Percentiles rank a stretch among this genome's conserved stretches.
Conservation (phyloP, 2,888 invertebrate genomes). For the Blastobasis lacticolella region DNA sequence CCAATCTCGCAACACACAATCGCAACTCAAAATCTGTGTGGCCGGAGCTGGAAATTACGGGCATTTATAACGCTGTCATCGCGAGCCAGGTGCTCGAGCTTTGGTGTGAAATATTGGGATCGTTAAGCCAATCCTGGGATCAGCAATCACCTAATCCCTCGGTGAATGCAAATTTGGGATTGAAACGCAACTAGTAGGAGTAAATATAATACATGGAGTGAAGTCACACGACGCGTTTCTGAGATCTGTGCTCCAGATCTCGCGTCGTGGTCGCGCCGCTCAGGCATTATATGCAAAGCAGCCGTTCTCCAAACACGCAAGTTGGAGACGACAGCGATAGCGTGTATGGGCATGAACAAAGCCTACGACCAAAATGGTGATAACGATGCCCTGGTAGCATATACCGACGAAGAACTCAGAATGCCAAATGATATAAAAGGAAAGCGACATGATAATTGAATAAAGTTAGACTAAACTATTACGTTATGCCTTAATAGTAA, state of each 20-base stretch:
- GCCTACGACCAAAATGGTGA: slow-evolving; percentile 7
- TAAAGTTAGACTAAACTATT: no score
- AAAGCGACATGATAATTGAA: no score
- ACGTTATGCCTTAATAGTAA: no score
- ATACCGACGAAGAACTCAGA: slow-evolving; percentile 1
- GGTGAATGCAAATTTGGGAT: slow-evolving; percentile 23
- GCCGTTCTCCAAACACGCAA: slow-evolving; percentile 38
- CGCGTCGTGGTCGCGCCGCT: slow-evolving; percentile 50
- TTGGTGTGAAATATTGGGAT: no score
- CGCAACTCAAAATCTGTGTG: no score
- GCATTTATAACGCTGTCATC: no score
- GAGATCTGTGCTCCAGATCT: slow-evolving; percentile 61
- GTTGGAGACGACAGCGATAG: slow-evolving; percentile 42
- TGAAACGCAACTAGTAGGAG: slow-evolving; percentile 33
- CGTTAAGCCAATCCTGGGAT: no score
- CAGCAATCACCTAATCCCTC: background rate
- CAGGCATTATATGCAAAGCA: slow-evolving; percentile 63
- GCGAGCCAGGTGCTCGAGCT: no score
- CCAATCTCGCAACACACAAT: no score
- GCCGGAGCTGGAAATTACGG: no score
- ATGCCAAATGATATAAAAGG: no score
- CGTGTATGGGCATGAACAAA: slow-evolving; percentile 7
- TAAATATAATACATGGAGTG: slow-evolving; percentile 36
- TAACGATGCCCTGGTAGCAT: slow-evolving; percentile 4
- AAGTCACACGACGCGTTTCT: slow-evolving; percentile 37